Evolutionary conservation across 1,140 invertebrate genomes (phyloP).

Genomic region (Orussus abietinus): DNA sequence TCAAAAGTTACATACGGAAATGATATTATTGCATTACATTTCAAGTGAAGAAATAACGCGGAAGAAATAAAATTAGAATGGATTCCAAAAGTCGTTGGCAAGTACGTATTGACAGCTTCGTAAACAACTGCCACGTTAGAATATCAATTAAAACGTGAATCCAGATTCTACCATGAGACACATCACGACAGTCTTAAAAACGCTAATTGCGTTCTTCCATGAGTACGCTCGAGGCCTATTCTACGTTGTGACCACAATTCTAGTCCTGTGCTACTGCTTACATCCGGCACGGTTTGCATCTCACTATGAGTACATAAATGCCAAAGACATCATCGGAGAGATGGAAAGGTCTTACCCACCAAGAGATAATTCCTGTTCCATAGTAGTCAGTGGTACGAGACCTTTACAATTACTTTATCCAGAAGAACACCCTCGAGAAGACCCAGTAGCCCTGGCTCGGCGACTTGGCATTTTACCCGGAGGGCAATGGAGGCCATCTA

Average conservation of each 20-base stretch:
- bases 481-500: slow-evolving; percentile 68
- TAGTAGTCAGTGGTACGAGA: slow-evolving; percentile 19
- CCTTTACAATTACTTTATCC: slow-evolving; percentile 39
- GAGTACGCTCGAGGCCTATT: slow-evolving; percentile 33
- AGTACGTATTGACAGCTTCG: no score
- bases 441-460: slow-evolving; percentile 33
- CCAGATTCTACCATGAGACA: slow-evolving; percentile 28
- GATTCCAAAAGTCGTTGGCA: no score
- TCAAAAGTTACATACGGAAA: no score
- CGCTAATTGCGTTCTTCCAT: slow-evolving; percentile 29
- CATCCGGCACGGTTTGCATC: slow-evolving; percentile 48
- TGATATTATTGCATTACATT: no score
- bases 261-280: slow-evolving; percentile 41
- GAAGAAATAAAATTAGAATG: no score
- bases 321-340: slow-evolving; percentile 42
- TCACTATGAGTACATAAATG: slow-evolving; percentile 43
- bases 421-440: slow-evolving; percentile 36
- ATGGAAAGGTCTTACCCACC: slow-evolving; percentile 43
- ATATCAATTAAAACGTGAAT: slow-evolving; percentile 2
- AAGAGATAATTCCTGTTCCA: slow-evolving; percentile 39
- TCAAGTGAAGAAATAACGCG: no score
- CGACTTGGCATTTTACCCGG: slow-evolving; percentile 51
- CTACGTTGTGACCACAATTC: slow-evolving; percentile 26
- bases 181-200: slow-evolving; percentile 30
- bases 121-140: no score